A percentile compares a stretch with the other conserved stretches of the same genome.
Evolutionary conservation across 2,888 invertebrate genomes (phyloP).

Genomic region (Zaprionus bogoriensis): DNA sequence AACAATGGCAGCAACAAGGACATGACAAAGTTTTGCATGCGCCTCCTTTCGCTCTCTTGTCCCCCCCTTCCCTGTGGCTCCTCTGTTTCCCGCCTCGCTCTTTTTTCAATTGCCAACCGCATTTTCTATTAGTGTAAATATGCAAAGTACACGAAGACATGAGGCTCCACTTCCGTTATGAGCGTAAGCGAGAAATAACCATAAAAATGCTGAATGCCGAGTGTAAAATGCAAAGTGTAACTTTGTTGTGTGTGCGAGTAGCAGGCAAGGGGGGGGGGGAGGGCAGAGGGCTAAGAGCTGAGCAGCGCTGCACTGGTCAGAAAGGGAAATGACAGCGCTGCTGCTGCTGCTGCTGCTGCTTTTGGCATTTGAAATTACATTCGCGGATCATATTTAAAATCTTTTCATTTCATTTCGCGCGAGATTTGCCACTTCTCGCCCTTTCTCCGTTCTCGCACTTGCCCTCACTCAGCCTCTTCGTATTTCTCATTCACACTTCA

Average conservation of each 20-base stretch:
- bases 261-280: neutral
- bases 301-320: conserved; percentile 6
- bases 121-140: conserved; percentile 79
- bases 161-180: conserved; percentile 74
- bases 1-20: conserved; percentile 47
- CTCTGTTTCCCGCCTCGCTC: neutral
- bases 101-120: conserved; percentile 69
- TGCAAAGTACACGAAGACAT: conserved; percentile 79
- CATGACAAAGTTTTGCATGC: conserved; percentile 61
- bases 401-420: conserved; percentile 49
- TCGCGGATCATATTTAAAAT: conserved; percentile 65
- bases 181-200: conserved; percentile 61
- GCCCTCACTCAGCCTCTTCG: too few species aligned
- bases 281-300: too few species aligned
- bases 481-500: conserved; percentile 61
- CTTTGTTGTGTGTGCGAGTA: conserved; percentile 55
- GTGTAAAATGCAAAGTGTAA: conserved; percentile 69
- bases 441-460: neutral
- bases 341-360: conserved; percentile 30
- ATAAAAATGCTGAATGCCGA: conserved; percentile 61
- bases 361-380: conserved; percentile 56
- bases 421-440: neutral
- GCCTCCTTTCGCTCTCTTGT: neutral
- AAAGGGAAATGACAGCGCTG: conserved; percentile 5
- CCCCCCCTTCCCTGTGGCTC: neutral